Conservation (phyloP, 2,113 vertebrate genomes). For the Ammospiza nelsoni region DNA sequence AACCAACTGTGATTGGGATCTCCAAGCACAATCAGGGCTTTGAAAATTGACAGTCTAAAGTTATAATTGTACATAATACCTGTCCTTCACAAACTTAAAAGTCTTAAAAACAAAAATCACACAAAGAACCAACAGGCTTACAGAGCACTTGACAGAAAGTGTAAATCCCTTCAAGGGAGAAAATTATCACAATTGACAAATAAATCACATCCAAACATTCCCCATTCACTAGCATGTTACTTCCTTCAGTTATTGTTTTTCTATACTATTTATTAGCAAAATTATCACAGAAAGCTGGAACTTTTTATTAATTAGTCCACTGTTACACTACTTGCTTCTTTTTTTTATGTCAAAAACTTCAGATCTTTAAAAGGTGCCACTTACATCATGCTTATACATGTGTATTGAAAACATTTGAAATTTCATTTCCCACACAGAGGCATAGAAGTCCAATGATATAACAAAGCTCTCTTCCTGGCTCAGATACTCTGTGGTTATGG, state of each 20-base stretch:
- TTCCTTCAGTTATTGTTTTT: neutral
- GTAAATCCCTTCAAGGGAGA: neutral
- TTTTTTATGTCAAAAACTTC: neutral
- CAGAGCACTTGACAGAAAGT: neutral
- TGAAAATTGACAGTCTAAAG: neutral
- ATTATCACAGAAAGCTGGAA: neutral
- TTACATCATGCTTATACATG: accelerated
- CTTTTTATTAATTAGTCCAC: neutral
- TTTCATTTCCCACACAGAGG: neutral
- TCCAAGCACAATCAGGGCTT: neutral
- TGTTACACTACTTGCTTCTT: neutral
- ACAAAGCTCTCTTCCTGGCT: neutral
- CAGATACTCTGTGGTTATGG: neutral
- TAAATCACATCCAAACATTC: neutral
- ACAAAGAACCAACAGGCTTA: neutral
- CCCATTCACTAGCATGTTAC: neutral
- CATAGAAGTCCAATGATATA: neutral
- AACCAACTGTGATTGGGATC: neutral
- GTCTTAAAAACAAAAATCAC: neutral
- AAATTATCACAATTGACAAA: neutral
- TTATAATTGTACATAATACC: neutral
- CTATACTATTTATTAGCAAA: neutral
- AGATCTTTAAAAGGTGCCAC: neutral
- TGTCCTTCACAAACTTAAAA: neutral
- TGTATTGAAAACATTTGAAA: neutral